Evolutionary conservation across 1,140 invertebrate genomes (phyloP), one percentile per base, ranked within the genome.

Genomic region (Heliconius hewitsoni): DNA sequence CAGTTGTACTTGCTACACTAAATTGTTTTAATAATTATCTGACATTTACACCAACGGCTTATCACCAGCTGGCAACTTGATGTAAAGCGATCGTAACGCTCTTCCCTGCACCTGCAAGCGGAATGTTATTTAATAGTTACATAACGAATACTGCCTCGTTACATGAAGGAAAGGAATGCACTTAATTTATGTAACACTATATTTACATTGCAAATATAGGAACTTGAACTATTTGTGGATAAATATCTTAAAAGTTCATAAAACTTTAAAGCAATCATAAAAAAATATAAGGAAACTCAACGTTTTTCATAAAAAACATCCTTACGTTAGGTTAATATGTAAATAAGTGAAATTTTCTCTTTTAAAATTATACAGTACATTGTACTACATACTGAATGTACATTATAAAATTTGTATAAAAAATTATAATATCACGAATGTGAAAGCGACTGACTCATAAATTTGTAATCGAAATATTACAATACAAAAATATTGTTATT

Each of bases 121-220:
- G 27, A 66, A 66, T 30, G 27, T 23, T 60, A 66, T 66, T 30
- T 6, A 30, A 27, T 23, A 66, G 9, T 66, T 66, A 30, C 57
- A 60, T 60, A 60, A 46, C 50, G 50, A 60, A n/a, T 2, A 60
- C 55, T 23, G 55, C 27, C 3, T 23, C n/a, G 30, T 66, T 66
- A 66, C 4, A 30, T 16, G 1, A 30, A 11, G 3, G 16, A 30
- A 66, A 66, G 30, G n/a, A 60, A 60, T n/a, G 57, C 23, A 27
- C n/a, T 60, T 60, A 16, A 27, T 60, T 60, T 60, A 60, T 60
- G 60, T 66, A 30, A 66, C 27, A 30, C 60, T 66, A 66, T 66
- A 66, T 66, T 27, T 66, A 30, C 13, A 13, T 66, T 66, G 27
- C 60, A 30, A 66, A 66, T 66, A 9, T 16, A 66, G 1, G 8